Evolutionary conservation across 2,797 vertebrate species (phyloP), one percentile per base, ranked within the genome.

Genomic region (Eupleurogrammus muticus): DNA sequence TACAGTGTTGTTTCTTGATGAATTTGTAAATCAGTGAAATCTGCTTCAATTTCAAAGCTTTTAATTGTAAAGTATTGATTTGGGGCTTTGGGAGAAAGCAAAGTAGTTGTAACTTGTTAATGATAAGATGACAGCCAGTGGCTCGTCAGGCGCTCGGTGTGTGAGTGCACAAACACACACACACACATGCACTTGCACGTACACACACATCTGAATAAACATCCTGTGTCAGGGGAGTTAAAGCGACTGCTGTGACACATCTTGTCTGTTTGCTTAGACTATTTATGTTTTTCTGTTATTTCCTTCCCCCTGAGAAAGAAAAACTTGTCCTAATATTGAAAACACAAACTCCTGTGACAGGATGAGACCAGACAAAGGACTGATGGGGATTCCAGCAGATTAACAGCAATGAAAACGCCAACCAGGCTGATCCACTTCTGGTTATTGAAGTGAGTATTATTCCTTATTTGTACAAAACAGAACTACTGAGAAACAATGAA

Each of bases 161-260:
- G 13, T n/a, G n/a, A n/a, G n/a, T n/a, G n/a, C n/a, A n/a, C 56
- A 34, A 23, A 11, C 53, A 52, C 49, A 14, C 61, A 54, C 62
- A 52, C 34, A n/a, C 17, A 8, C 36, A 0, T 36, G 17, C 20
- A 56, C 56, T 40, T 42, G 5, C 51, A 71, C 20, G 17, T 55
- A 65, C 53, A 53, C 60, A 65, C 21, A 23, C 73, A 81, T 86
- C 80, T 91, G 81, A 82, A 85, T 85, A 93, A 94, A 94, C 93
- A 94, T 92, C 89, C 87, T 90, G 86, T 87, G 67, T 62, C 51
- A 34, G 17, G 40, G 44, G 70, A 80, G 81, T 57, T 53, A 34
- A 44, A 21, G 20, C 61, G 28, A 69, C 66, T 55, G 40, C 50
- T 63, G 65, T 86, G 77, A 79, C 75, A 77, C 76, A 6, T 44